Conservation (phyloP, 2,797 vertebrate species). For the Anisognathus igniventris region DNA sequence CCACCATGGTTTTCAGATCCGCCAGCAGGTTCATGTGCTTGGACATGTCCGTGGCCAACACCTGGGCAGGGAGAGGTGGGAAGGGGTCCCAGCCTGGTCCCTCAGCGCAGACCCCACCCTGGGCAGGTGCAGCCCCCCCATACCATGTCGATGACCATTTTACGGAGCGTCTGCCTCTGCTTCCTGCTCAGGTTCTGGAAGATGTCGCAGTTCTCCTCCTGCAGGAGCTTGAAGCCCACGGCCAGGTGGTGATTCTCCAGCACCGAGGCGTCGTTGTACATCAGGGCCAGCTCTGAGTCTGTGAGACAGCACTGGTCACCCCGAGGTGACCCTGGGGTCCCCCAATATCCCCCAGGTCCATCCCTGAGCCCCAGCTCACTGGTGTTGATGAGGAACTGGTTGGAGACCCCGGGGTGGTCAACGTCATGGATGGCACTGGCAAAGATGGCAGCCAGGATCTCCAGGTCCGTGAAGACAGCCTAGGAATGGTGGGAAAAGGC, state of each 20-base stretch:
- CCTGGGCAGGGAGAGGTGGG: conserved; percentile 64
- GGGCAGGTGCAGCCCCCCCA: rapidly evolving
- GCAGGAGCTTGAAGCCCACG: conserved; percentile 92
- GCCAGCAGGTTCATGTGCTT: conserved; percentile 95
- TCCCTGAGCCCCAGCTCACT: conserved; percentile 71
- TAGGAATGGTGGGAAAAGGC: not conserved
- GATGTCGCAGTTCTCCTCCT: conserved; percentile 90
- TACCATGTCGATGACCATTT: conserved; percentile 94
- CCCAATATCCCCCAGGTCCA: rapidly evolving
- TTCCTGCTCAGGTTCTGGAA: conserved; percentile 90
- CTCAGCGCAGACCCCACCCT: not conserved
- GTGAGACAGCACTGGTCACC: not conserved
- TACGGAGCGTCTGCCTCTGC: conserved; percentile 85
- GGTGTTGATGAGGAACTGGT: conserved; percentile 95
- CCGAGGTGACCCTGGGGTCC: rapidly evolving
- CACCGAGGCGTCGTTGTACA: conserved; percentile 91
- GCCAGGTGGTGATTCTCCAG: conserved; percentile 94
- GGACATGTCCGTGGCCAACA: conserved; percentile 94
- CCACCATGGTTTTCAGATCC: conserved; percentile 95
- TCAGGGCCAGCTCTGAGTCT: conserved; percentile 92
- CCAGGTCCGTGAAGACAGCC: conserved; percentile 93
- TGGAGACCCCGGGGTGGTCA: conserved; percentile 91
- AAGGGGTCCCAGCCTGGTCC: not conserved
- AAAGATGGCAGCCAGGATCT: conserved; percentile 90
- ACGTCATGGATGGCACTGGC: conserved; percentile 93